Conservation (phyloP, 2,113 vertebrate species). For the Oplegnathus fasciatus region DNA sequence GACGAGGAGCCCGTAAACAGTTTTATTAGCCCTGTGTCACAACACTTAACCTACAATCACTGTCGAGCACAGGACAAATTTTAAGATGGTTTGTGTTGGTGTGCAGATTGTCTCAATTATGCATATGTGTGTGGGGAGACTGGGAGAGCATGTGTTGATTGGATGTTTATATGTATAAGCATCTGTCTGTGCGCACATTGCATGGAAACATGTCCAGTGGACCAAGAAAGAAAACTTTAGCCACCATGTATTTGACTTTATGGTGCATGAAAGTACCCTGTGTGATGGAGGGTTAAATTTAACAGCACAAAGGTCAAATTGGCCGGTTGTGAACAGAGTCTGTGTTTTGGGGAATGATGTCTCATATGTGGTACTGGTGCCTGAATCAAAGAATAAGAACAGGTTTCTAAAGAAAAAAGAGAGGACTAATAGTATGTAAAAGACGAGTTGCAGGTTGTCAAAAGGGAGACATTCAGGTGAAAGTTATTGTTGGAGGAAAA, state of each 20-base stretch:
- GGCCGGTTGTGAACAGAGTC: not conserved
- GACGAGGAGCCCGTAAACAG: constrained; percentile 55
- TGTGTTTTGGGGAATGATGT: not conserved
- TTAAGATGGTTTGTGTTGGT: constrained; percentile 4
- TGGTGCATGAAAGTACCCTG: constrained; percentile 10
- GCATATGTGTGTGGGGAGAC: not conserved
- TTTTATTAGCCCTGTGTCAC: constrained; percentile 51
- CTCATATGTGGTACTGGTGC: not conserved
- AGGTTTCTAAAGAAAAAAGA: not conserved
- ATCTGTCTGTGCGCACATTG: not conserved
- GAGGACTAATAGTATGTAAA: not conserved
- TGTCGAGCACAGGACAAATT: constrained; percentile 27
- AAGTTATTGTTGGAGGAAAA: not conserved
- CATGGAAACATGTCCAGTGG: not conserved
- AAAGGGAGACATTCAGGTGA: not conserved
- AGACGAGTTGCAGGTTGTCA: not conserved
- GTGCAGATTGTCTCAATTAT: constrained; percentile 23
- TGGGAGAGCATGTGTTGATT: not conserved
- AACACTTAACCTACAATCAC: constrained; percentile 41
- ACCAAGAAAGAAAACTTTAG: constrained; percentile 5
- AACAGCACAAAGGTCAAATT: constrained; percentile 23
- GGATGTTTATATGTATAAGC: constrained; percentile 17
- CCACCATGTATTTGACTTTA: not conserved
- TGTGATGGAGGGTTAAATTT: constrained; percentile 25
- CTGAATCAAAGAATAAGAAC: not conserved